Percentiles rank a stretch among this genome's conserved stretches.
phyloP scores from a whole-genome alignment of 2,888 invertebrate genomes.

The Cerastis leucographa region DNA sequence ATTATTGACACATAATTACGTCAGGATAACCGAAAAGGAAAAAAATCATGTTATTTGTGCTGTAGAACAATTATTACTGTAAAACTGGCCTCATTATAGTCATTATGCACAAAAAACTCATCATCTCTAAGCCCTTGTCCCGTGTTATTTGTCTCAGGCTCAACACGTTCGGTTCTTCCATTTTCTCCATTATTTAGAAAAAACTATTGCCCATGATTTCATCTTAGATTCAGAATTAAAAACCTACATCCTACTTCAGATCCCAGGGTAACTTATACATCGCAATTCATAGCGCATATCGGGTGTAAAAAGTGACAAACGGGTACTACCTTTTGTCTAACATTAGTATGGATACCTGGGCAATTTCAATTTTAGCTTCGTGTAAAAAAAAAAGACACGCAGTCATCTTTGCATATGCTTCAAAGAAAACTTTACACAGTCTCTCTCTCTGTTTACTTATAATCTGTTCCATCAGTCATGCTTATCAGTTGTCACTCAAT shows the following conservation, averaged over 20 bases:
- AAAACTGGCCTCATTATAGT: background rate
- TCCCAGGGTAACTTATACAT: background rate
- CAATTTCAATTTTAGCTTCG: background rate
- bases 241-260: background rate
- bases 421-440: conserved; percentile 6
- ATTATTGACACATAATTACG: conserved; percentile 8
- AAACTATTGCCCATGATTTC: background rate
- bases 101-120: background rate
- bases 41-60: conserved; percentile 1
- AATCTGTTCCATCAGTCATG: conserved; percentile 29
- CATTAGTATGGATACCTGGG: background rate
- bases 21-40: conserved; percentile 20
- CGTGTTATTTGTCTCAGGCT: background rate
- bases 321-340: background rate
- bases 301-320: background rate
- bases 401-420: background rate
- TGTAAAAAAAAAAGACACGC: background rate
- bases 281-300: background rate
- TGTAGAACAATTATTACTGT: background rate
- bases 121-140: background rate
- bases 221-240: background rate
- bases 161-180: background rate
- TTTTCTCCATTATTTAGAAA: background rate
- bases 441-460: conserved; percentile 9
- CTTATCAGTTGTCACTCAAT: conserved; percentile 26